Conservation (phyloP, 2,888 invertebrate genomes). For the Diarsia brunnea region DNA sequence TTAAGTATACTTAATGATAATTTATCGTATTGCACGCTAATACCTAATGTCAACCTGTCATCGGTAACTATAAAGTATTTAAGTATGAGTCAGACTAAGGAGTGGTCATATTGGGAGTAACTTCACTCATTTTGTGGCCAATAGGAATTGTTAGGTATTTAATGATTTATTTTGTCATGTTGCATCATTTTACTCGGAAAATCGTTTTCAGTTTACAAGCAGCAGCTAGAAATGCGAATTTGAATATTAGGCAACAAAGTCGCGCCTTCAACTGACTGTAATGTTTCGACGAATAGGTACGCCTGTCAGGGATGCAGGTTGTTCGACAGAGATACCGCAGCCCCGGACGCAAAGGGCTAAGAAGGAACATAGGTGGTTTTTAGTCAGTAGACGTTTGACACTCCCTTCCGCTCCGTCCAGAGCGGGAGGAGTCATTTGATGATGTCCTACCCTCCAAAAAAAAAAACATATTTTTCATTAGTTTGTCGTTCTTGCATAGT, state of each 20-base stretch:
- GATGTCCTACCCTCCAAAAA: no score
- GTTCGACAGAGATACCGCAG: no score
- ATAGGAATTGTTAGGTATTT: conserved; percentile 68
- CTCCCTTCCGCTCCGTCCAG: no score
- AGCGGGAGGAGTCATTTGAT: no score
- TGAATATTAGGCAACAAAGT: conserved; percentile 8
- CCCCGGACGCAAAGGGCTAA: no score
- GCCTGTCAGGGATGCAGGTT: no score
- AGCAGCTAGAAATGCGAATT: conserved; percentile 10
- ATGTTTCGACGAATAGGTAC: background rate
- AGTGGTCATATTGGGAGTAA: conserved; percentile 60
- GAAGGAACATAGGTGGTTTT: no score
- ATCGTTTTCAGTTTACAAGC: conserved; percentile 6
- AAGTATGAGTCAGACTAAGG: conserved; percentile 63
- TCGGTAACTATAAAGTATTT: conserved; percentile 54
- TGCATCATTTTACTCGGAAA: conserved; percentile 40
- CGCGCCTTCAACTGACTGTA: background rate
- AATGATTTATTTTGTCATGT: conserved; percentile 53
- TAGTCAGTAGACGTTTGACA: no score
- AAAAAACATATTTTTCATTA: background rate
- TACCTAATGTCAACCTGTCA: conserved; percentile 60
- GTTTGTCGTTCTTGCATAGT: background rate
- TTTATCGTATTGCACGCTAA: conserved; percentile 60
- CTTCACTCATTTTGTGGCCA: conserved; percentile 52
- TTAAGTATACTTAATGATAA: conserved; percentile 63